Conservation (phyloP, 1,140 invertebrate species). For the Thaumetopoea pityocampa region DNA sequence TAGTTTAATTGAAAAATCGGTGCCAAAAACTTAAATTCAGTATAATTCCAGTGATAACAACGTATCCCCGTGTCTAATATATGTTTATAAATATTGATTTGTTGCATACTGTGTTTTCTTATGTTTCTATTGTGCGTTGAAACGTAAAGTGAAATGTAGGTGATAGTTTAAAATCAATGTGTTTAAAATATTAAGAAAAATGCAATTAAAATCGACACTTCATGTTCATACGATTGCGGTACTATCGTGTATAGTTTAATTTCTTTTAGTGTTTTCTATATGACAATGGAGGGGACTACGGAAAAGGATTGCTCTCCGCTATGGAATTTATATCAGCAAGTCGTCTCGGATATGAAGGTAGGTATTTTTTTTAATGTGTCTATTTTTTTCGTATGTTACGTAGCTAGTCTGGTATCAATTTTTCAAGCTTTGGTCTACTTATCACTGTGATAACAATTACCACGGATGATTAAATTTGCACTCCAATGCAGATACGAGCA, state of each 20-base stretch:
- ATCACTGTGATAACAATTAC: conserved; percentile 6
- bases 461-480: background rate
- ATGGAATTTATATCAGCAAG: conserved; percentile 74
- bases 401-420: background rate
- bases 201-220: conserved; percentile 62
- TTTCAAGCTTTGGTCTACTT: conserved; percentile 1
- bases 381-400: no score
- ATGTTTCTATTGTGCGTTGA: conserved; percentile 35
- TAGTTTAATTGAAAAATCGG: conserved; percentile 14
- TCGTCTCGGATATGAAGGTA: conserved; percentile 75
- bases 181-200: conserved; percentile 27
- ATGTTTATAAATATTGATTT: conserved; percentile 76
- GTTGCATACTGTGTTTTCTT: conserved; percentile 54
- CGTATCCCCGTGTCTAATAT: conserved; percentile 27
- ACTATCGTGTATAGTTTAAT: conserved; percentile 39
- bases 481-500: conserved; percentile 2
- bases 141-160: conserved; percentile 62
- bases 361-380: no score
- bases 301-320: conserved; percentile 74
- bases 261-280: conserved; percentile 50
- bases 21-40: conserved; percentile 17
- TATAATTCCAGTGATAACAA: conserved; percentile 27
- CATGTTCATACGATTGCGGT: conserved; percentile 42
- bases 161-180: conserved; percentile 26
- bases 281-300: conserved; percentile 70